Evolutionary conservation across 2,797 vertebrate species (phyloP).

Genomic region (Semaprochilodus insignis): DNA sequence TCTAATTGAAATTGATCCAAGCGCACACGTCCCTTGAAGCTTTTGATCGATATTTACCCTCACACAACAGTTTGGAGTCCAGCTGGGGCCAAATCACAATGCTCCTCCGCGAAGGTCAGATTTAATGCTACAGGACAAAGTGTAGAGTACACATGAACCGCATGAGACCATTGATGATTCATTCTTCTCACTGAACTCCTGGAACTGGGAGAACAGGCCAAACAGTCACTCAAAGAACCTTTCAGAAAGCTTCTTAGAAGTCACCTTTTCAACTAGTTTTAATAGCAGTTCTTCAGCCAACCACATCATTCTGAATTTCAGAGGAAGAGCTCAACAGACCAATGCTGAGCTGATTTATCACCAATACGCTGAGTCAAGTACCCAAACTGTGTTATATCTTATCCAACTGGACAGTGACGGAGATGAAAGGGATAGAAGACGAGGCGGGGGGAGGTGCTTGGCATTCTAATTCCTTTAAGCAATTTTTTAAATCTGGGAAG

Average conservation of each 20-base stretch:
- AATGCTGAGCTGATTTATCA: not conserved
- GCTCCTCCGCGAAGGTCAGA: not conserved
- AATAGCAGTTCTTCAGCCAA: not conserved
- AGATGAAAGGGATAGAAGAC: constrained; percentile 12
- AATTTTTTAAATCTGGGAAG: constrained; percentile 38
- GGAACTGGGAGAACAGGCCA: not conserved
- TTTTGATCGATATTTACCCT: constrained; percentile 19
- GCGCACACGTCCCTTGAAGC: constrained; percentile 12
- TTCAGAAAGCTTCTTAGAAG: constrained; percentile 4
- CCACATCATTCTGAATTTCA: not conserved
- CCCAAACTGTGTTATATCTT: constrained; percentile 42
- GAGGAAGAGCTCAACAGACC: not conserved
- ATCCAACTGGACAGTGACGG: constrained; percentile 17
- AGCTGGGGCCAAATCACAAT: not conserved
- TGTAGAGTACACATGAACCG: not conserved
- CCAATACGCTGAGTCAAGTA: constrained; percentile 29
- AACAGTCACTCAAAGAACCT: not conserved
- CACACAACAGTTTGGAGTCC: constrained; percentile 1
- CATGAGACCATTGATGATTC: constrained; percentile 8
- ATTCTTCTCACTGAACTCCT: constrained; percentile 18
- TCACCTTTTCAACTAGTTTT: not conserved
- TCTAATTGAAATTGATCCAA: constrained; percentile 36
- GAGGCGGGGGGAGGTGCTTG: constrained; percentile 24
- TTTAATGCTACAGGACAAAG: not conserved
- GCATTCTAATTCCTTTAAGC: constrained; percentile 50